A percentile compares a stretch with the other conserved stretches of the same genome.
Conservation (phyloP, 2,888 invertebrate genomes). For the Drosophila birchii region DNA sequence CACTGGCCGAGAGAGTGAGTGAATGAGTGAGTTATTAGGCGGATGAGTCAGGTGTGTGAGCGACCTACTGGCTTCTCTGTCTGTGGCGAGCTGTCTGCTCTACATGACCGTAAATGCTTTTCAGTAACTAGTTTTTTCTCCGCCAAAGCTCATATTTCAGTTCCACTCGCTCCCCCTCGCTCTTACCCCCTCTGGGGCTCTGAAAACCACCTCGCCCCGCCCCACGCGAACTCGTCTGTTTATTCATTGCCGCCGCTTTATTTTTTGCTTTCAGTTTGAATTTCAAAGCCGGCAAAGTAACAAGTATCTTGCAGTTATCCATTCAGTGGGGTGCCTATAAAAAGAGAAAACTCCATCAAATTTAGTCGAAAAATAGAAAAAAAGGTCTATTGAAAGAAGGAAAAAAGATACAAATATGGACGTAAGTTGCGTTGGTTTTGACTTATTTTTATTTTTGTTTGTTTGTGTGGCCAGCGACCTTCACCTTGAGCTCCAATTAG, state of each 20-base stretch:
- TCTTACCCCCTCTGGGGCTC: slow-evolving; percentile 17
- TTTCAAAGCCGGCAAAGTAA: slow-evolving; percentile 78
- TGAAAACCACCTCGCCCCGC: slow-evolving; percentile 14
- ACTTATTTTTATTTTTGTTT: slow-evolving; percentile 15
- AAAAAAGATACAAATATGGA: slow-evolving; percentile 57
- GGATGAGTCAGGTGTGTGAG: slow-evolving; percentile 50
- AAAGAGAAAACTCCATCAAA: slow-evolving; percentile 38
- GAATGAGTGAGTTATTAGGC: slow-evolving; percentile 16
- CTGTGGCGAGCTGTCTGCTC: slow-evolving; percentile 58
- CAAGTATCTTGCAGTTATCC: slow-evolving; percentile 74
- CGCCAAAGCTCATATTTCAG: slow-evolving; percentile 54
- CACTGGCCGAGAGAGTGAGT: slow-evolving; percentile 7
- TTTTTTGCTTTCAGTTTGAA: slow-evolving; percentile 75
- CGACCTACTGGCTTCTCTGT: slow-evolving; percentile 41
- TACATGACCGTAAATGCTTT: slow-evolving; percentile 69
- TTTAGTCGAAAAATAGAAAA: slow-evolving; percentile 55
- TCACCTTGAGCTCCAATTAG: slow-evolving; percentile 77
- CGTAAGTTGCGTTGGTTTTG: slow-evolving; percentile 50
- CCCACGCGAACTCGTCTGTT: slow-evolving; percentile 45
- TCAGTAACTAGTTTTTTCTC: slow-evolving; percentile 66
- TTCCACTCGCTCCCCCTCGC: slow-evolving; percentile 63
- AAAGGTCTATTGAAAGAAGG: slow-evolving; percentile 53
- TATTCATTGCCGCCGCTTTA: slow-evolving; percentile 70
- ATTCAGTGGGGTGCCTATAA: slow-evolving; percentile 50
- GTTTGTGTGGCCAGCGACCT: slow-evolving; percentile 67